Conservation (phyloP, 1,140 invertebrate genomes). For the Ladona fulva region DNA sequence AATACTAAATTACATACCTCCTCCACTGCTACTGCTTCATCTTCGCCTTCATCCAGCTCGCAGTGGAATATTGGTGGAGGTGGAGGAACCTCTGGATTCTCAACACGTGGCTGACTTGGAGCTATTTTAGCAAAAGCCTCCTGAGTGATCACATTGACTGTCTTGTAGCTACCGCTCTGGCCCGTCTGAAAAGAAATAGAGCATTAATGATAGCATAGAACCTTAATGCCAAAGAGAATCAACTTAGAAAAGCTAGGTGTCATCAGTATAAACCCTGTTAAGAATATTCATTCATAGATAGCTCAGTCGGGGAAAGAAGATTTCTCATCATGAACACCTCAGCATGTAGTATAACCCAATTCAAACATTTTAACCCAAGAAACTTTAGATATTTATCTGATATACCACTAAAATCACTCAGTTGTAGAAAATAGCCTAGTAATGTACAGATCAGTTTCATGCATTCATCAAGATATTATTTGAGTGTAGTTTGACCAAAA, state of each 20-base stretch:
- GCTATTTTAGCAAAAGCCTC: slow-evolving; percentile 78
- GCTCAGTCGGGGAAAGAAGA: background rate
- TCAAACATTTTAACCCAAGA: no score
- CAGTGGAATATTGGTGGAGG: slow-evolving; percentile 49
- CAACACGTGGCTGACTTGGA: slow-evolving; percentile 49
- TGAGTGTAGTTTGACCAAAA: background rate
- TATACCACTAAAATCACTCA: no score
- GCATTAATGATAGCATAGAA: background rate
- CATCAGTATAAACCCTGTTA: no score
- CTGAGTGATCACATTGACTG: slow-evolving; percentile 81
- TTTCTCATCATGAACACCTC: background rate
- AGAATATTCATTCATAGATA: no score
- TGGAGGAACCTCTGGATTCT: slow-evolving; percentile 60
- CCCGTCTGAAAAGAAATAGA: slow-evolving; percentile 32
- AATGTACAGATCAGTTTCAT: no score
- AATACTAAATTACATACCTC: background rate
- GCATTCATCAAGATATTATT: no score
- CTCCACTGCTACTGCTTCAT: slow-evolving; percentile 19
- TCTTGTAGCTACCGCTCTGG: slow-evolving; percentile 58
- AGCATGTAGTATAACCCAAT: background rate
- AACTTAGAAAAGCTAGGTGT: no score
- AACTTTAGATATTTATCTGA: no score
- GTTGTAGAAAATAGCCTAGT: no score
- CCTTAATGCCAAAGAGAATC: no score
- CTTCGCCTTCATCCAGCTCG: background rate